Percentiles rank a stretch among this genome's conserved stretches.
These are phyloP conservation scores for Propsilocerus akamusi DNA, from an alignment of 1,140 invertebrate genomes.

Conservation along the genomic window DNA sequence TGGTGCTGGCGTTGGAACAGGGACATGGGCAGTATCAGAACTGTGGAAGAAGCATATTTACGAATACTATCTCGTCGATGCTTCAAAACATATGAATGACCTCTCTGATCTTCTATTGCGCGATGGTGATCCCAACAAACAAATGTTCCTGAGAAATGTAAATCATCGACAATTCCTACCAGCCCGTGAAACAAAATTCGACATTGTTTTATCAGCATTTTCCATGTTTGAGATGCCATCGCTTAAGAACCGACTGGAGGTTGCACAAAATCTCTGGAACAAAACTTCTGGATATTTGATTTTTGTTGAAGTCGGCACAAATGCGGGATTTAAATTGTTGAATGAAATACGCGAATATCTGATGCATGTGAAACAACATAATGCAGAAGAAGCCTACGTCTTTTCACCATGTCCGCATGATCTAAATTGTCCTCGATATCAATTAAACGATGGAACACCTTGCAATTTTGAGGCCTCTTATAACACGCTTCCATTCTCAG, in stretches of 20 bases:
- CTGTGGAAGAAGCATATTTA: slow-evolving; percentile 49
- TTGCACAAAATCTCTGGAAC: slow-evolving; percentile 61
- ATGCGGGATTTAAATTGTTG: slow-evolving; percentile 54
- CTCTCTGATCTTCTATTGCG: slow-evolving; percentile 49
- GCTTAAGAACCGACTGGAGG: slow-evolving; percentile 41
- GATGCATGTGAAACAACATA: slow-evolving; percentile 26
- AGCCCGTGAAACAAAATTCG: slow-evolving; percentile 44
- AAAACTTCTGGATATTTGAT: slow-evolving; percentile 70
- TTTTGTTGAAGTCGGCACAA: slow-evolving; percentile 67
- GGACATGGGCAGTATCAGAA: slow-evolving; percentile 56
- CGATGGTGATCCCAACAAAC: slow-evolving; percentile 36
- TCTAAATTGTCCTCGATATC: slow-evolving; percentile 44
- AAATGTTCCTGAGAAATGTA: slow-evolving; percentile 33
- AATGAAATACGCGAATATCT: slow-evolving; percentile 60
- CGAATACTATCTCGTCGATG: slow-evolving; percentile 71
- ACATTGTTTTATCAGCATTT: slow-evolving; percentile 64
- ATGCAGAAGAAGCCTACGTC: slow-evolving; percentile 14
- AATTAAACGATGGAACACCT: slow-evolving; percentile 35
- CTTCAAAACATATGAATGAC: slow-evolving; percentile 60
- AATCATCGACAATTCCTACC: slow-evolving; percentile 70
- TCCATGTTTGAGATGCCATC: slow-evolving; percentile 62
- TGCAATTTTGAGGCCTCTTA: slow-evolving; percentile 61
- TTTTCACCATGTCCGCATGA: slow-evolving; percentile 61
- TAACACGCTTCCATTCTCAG: slow-evolving; percentile 30
- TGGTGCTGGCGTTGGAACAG: slow-evolving; percentile 74